phyloP scores from a whole-genome alignment of 2,888 invertebrate species.

The Drosophila greeni region DNA sequence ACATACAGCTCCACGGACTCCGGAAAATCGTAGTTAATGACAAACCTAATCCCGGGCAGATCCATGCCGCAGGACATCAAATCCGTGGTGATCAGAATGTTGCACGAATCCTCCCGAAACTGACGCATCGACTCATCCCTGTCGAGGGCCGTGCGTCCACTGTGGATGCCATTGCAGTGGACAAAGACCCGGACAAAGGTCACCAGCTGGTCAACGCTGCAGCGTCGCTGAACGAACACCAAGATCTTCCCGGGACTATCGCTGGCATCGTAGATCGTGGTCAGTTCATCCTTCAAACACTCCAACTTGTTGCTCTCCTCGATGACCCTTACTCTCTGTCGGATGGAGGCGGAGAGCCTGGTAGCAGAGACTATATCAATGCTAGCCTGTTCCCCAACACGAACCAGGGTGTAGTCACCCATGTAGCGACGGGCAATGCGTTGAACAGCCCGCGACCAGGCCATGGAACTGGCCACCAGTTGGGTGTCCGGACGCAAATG shows the following conservation, averaged over 20 bases:
- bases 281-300: conserved; percentile 76
- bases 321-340: conserved; percentile 86
- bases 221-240: conserved; percentile 92
- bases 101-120: conserved; percentile 3
- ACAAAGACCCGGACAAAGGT: conserved; percentile 83
- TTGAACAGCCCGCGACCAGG: conserved; percentile 93
- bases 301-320: conserved; percentile 83
- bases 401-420: conserved; percentile 90
- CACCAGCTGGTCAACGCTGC: conserved; percentile 86
- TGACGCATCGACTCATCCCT: conserved; percentile 81
- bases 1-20: conserved; percentile 93
- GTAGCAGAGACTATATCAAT: conserved; percentile 84
- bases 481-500: conserved; percentile 87
- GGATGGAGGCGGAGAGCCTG: conserved; percentile 82
- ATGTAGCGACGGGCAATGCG: conserved; percentile 90
- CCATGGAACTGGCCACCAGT: conserved; percentile 96
- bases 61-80: conserved; percentile 95
- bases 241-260: conserved; percentile 88
- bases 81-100: conserved; percentile 88
- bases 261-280: conserved; percentile 84
- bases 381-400: conserved; percentile 88
- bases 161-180: conserved; percentile 82
- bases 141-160: conserved; percentile 86
- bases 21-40: conserved; percentile 95
- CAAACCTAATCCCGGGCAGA: conserved; percentile 89